phyloP scores from a whole-genome alignment of 2,113 vertebrate species.

The Phycodurus eques region DNA sequence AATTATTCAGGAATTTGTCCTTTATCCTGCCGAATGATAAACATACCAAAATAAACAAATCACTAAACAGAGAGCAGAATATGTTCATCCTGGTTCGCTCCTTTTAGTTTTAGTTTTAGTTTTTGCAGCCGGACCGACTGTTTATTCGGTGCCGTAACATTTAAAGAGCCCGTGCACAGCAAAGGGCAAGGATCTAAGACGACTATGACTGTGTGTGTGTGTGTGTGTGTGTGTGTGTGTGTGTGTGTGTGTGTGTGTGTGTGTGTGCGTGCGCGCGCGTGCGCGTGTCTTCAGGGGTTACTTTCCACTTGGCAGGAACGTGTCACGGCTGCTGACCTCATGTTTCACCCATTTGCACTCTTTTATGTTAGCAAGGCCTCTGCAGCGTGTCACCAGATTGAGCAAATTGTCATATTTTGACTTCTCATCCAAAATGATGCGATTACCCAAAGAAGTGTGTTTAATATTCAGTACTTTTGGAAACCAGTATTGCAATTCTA shows the following conservation, averaged over 20 bases:
- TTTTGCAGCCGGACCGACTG: slow-evolving; percentile 32
- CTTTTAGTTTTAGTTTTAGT: slow-evolving; percentile 2
- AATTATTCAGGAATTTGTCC: not conserved
- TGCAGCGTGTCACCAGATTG: too few relatives aligned
- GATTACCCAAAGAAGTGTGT: too few relatives aligned
- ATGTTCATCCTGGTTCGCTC: not conserved
- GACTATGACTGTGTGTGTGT: too few relatives aligned
- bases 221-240: too few relatives aligned
- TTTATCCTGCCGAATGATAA: not conserved
- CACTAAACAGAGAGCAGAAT: not conserved
- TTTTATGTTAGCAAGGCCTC: too few relatives aligned
- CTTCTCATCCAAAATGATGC: not conserved
- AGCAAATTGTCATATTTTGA: not conserved
- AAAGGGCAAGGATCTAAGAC: slow-evolving; percentile 30
- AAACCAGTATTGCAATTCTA: too few relatives aligned
- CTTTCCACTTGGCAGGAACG: slow-evolving; percentile 48
- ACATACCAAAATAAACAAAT: not conserved
- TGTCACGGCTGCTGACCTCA: slow-evolving; percentile 47
- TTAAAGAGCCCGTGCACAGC: slow-evolving; percentile 27
- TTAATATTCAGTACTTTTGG: too few relatives aligned
- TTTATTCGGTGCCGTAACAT: slow-evolving; percentile 16
- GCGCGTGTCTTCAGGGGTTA: slow-evolving; percentile 22
- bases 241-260: too few relatives aligned
- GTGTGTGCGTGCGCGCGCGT: too few relatives aligned
- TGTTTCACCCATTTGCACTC: not conserved